These are phyloP conservation scores for Arvicanthis niloticus DNA, from an alignment of 2,113 vertebrate species.

Conservation along the genomic window DNA sequence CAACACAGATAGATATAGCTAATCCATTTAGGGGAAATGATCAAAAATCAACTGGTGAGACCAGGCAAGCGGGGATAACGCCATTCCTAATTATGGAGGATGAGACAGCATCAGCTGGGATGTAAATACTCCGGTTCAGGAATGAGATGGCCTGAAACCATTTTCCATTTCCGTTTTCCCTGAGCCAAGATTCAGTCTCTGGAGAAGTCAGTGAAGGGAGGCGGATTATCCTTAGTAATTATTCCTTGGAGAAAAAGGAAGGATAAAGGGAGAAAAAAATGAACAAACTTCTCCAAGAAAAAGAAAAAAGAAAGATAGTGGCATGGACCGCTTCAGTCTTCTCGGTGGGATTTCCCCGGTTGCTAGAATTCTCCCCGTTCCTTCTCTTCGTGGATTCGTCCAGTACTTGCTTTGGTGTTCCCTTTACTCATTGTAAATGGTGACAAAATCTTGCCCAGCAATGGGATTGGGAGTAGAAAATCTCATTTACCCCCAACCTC, in stretches of 20 bases:
- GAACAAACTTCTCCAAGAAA: neutral
- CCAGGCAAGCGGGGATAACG: conserved; percentile 50
- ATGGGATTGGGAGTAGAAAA: neutral
- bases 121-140: conserved; percentile 47
- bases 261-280: conserved; percentile 40
- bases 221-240: conserved; percentile 61
- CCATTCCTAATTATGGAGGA: conserved; percentile 57
- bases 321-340: neutral
- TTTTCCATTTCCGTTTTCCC: conserved; percentile 81
- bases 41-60: conserved; percentile 24
- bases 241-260: conserved; percentile 58
- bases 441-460: neutral
- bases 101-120: conserved; percentile 58
- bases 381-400: neutral
- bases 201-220: conserved; percentile 64
- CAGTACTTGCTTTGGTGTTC: neutral
- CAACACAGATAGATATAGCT: conserved; percentile 49
- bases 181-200: conserved; percentile 66
- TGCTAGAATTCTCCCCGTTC: neutral
- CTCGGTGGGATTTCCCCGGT: neutral
- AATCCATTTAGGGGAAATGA: conserved; percentile 29
- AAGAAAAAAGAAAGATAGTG: neutral
- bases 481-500: neutral
- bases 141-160: conserved; percentile 75
- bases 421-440: neutral